Percentiles rank a stretch among this genome's conserved stretches.
These are phyloP conservation scores for Atrichornis clamosus DNA, from an alignment of 2,113 vertebrate genomes.

Conservation along the genomic window DNA sequence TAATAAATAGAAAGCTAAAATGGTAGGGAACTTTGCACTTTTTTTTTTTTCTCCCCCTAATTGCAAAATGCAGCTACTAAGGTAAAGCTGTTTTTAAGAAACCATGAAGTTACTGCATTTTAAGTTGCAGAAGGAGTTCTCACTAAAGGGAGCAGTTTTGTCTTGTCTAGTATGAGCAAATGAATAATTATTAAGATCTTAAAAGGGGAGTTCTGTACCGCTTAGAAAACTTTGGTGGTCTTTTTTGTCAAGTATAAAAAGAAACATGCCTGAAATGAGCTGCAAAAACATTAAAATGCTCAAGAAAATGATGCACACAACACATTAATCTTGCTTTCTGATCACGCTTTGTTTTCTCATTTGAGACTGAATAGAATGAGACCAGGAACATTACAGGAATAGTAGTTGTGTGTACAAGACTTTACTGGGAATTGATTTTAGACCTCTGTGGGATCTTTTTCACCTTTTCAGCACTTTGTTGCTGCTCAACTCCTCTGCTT, in stretches of 20 bases:
- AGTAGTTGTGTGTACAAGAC: not conserved
- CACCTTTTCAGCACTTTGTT: not conserved
- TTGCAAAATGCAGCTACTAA: not conserved
- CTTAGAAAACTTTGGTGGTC: not conserved
- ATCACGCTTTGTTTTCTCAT: not conserved
- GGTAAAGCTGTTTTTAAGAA: not conserved
- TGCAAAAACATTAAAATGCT: not conserved
- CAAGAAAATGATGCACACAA: not conserved
- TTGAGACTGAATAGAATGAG: not conserved
- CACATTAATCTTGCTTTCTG: not conserved
- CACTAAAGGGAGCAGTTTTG: not conserved
- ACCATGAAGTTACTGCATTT: not conserved
- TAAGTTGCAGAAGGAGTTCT: not conserved
- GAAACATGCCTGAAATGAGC: not conserved
- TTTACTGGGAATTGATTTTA: not conserved
- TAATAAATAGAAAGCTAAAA: not conserved
- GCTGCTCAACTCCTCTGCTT: not conserved
- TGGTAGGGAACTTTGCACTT: not conserved
- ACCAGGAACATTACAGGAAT: not conserved
- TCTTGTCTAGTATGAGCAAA: too few relatives aligned
- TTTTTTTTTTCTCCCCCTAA: too few relatives aligned
- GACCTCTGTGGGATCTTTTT: not conserved
- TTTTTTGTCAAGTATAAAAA: not conserved
- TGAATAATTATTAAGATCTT: not conserved
- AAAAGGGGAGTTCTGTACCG: fast-evolving